These are phyloP conservation scores for Tillus elongatus DNA, from an alignment of 2,888 invertebrate genomes.

Conservation along the genomic window DNA sequence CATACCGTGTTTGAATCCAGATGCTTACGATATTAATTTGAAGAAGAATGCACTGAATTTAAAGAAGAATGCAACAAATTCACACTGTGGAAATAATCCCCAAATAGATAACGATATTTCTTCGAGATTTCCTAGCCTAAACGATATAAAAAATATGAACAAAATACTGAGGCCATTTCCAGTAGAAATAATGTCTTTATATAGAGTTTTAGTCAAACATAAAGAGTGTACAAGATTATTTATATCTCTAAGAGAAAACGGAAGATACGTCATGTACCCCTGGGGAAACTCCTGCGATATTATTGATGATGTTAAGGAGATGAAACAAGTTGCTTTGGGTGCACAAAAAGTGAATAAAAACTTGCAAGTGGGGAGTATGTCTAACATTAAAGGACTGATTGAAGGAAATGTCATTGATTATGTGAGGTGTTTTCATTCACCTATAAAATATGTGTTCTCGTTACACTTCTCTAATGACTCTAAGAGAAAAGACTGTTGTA, in stretches of 20 bases:
- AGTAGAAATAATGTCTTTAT: not conserved
- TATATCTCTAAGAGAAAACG: not conserved
- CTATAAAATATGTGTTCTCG: not conserved
- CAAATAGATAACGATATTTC: too few species aligned
- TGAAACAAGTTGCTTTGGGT: not conserved
- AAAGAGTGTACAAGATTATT: not conserved
- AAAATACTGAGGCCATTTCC: too few species aligned
- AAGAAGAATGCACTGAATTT: too few species aligned
- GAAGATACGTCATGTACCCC: constrained; percentile 1
- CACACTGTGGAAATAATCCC: too few species aligned
- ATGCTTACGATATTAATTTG: not conserved
- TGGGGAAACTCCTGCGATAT: not conserved
- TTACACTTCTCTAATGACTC: too few species aligned
- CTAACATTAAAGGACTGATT: not conserved
- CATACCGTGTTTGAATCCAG: not conserved
- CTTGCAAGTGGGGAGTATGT: not conserved
- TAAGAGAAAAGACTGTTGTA: too few species aligned
- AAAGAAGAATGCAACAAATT: too few species aligned
- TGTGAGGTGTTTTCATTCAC: not conserved
- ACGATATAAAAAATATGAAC: too few species aligned
- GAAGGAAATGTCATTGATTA: not conserved
- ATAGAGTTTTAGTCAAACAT: not conserved
- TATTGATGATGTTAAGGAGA: not conserved
- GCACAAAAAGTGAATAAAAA: not conserved
- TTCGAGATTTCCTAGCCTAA: too few species aligned